These are phyloP conservation scores for Cossypha niveicapilla DNA, from an alignment of 2,797 vertebrate species.

Conservation along the genomic window DNA sequence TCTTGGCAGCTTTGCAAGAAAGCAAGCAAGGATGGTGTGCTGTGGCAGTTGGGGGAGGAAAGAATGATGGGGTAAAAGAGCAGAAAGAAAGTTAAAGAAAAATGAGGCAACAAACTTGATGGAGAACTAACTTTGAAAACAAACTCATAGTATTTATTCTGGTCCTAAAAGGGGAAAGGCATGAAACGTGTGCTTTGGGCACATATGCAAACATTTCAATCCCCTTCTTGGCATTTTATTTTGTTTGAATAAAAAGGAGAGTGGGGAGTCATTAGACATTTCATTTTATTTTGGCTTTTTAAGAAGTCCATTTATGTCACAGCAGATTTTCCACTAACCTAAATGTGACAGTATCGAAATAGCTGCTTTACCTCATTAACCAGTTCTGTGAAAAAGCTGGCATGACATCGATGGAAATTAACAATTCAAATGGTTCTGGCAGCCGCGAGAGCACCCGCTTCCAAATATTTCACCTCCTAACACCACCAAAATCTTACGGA, in stretches of 20 bases:
- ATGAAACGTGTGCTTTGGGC: constrained; percentile 48
- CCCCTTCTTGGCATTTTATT: background rate
- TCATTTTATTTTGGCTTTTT: background rate
- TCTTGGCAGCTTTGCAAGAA: constrained; percentile 77
- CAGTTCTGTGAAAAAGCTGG: constrained; percentile 15
- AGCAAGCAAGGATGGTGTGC: constrained; percentile 56
- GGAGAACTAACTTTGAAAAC: background rate
- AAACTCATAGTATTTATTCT: background rate
- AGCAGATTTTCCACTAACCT: constrained; percentile 35
- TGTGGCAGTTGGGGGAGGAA: constrained; percentile 51
- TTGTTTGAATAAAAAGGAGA: background rate
- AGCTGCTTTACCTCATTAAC: constrained; percentile 41
- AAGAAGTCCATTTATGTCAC: constrained; percentile 2
- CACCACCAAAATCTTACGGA: background rate
- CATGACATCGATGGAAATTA: constrained; percentile 48
- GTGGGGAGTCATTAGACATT: background rate
- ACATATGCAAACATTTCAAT: background rate
- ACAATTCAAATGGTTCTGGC: constrained; percentile 44
- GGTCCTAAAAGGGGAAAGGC: constrained; percentile 56
- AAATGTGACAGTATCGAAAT: background rate
- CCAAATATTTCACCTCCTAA: constrained; percentile 26
- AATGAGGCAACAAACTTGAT: background rate
- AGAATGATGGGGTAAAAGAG: constrained; percentile 28
- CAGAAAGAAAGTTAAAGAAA: constrained; percentile 11
- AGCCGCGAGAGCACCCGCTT: background rate